Conservation (phyloP, 2,113 vertebrate genomes). For the Promerops cafer region DNA sequence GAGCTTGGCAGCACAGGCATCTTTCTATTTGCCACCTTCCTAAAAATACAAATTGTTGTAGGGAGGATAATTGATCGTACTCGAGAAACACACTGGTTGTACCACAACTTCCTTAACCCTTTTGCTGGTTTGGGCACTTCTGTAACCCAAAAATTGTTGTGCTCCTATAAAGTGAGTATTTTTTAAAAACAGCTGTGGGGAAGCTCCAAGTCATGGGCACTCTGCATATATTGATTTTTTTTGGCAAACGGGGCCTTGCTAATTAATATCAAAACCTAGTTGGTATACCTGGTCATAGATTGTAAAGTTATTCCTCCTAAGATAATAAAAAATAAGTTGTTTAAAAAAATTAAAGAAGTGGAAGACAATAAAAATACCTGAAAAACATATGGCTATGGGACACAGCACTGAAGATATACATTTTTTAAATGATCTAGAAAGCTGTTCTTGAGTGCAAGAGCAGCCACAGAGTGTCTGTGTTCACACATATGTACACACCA, state of each 20-base stretch:
- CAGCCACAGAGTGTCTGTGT: not conserved
- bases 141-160: not conserved
- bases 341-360: not conserved
- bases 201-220: not conserved
- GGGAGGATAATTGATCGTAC: not conserved
- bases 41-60: not conserved
- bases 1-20: not conserved
- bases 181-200: not conserved
- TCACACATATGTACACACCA: accelerated
- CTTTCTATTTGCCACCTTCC: not conserved
- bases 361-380: not conserved
- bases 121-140: not conserved
- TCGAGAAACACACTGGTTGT: not conserved
- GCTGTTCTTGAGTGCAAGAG: not conserved
- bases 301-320: not conserved
- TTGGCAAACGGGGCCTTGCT: not conserved
- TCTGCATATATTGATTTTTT: not conserved
- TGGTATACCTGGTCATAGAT: not conserved
- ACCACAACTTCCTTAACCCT: not conserved
- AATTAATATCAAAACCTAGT: not conserved
- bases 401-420: not conserved
- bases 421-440: not conserved
- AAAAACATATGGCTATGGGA: not conserved
- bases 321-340: not conserved
- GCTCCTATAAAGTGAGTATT: not conserved